Evolutionary conservation across 1,140 invertebrate species (phyloP).

Genomic region (Thalassaphorura encarpata): DNA sequence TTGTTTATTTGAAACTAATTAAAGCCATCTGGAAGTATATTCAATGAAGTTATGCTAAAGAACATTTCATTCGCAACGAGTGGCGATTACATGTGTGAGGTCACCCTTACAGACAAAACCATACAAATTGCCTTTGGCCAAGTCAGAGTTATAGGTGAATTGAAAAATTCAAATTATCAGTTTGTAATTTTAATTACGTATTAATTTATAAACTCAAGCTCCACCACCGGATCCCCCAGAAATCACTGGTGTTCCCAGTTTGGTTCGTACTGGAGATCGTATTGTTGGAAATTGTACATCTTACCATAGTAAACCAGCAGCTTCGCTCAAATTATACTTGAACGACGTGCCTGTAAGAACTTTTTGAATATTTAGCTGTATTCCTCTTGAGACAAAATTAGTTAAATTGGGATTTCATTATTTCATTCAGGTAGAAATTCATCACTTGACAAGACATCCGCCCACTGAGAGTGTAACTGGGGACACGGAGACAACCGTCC

Average conservation of each 20-base stretch:
- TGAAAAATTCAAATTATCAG: too few species aligned
- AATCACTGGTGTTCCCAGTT: conserved; percentile 8
- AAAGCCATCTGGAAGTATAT: conserved; percentile 7
- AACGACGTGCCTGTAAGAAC: conserved; percentile 32
- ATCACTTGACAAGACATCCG: too few species aligned
- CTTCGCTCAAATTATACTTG: conserved; percentile 32
- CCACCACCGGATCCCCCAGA: conserved; percentile 12
- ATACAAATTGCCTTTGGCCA: conserved; percentile 10
- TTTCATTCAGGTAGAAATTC: too few species aligned
- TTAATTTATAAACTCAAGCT: conserved; percentile 10
- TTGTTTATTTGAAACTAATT: too few species aligned
- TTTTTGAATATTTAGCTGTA: too few species aligned
- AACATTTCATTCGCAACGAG: conserved; percentile 25
- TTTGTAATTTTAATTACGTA: too few species aligned
- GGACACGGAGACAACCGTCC: too few species aligned
- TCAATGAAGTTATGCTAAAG: conserved; percentile 22
- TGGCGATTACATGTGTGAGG: conserved; percentile 32
- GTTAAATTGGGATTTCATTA: too few species aligned
- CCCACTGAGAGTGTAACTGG: too few species aligned
- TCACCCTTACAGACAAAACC: conserved; percentile 31
- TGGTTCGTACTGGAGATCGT: conserved; percentile 5
- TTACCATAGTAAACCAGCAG: conserved; percentile 33
- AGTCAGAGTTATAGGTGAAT: too few species aligned
- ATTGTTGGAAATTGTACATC: conserved; percentile 34
- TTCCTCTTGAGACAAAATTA: too few species aligned